Percentiles rank a stretch among this genome's conserved stretches.
Evolutionary conservation across 2,888 invertebrate species (phyloP).

Genomic region (Mycogona germanica): DNA sequence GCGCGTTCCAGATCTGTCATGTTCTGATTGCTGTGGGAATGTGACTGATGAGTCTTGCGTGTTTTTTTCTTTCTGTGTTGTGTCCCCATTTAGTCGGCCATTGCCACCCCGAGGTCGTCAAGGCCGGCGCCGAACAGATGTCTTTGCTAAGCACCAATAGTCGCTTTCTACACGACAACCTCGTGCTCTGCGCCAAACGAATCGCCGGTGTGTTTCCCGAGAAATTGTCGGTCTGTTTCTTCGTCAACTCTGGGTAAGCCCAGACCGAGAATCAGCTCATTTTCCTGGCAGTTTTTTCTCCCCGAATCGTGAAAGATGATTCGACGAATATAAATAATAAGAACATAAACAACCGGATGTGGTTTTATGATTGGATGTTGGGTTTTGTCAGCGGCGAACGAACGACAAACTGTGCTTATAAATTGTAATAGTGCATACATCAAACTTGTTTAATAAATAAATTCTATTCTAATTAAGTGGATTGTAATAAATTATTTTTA

Average conservation of each 20-base stretch:
- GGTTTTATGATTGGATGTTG: no score
- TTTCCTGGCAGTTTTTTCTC: background rate
- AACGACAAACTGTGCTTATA: no score
- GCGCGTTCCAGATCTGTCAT: background rate
- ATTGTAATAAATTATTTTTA: no score
- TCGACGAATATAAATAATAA: no score
- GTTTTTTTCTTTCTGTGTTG: no score
- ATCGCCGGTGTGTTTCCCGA: conserved; percentile 73
- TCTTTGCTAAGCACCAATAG: conserved; percentile 83
- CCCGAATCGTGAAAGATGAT: background rate
- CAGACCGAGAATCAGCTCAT: background rate
- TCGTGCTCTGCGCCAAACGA: conserved; percentile 78
- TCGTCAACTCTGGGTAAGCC: conserved; percentile 82
- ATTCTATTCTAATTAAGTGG: no score
- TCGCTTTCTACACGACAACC: conserved; percentile 89
- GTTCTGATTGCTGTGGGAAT: no score
- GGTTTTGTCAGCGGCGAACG: no score
- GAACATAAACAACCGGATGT: no score
- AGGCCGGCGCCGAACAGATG: conserved; percentile 85
- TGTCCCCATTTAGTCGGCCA: conserved; percentile 70
- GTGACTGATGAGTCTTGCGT: no score
- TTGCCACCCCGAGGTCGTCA: conserved; percentile 88
- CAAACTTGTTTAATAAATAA: no score
- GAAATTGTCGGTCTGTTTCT: conserved; percentile 77
- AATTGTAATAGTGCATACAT: no score